Percentiles rank a stretch among this genome's conserved stretches.
These are phyloP conservation scores for Nysson spinosus DNA, from an alignment of 2,888 invertebrate genomes.

Conservation along the genomic window DNA sequence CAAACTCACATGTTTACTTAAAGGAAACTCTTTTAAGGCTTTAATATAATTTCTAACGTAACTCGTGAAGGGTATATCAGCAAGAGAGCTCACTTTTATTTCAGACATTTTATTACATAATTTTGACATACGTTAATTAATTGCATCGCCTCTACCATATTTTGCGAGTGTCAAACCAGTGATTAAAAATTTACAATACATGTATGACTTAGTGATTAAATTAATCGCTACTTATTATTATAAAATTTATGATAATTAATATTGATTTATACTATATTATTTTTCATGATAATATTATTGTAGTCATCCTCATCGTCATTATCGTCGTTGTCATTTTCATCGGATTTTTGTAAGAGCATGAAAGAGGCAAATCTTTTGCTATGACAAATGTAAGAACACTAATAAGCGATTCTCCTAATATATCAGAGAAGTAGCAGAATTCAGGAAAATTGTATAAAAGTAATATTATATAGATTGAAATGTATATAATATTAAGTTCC, in stretches of 20 bases:
- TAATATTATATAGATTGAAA: slow-evolving; percentile 62
- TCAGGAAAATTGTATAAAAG: slow-evolving; percentile 67
- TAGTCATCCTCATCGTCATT: slow-evolving; percentile 35
- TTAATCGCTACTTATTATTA: slow-evolving; percentile 57
- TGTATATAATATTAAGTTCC: slow-evolving; percentile 67
- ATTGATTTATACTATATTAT: slow-evolving; percentile 52
- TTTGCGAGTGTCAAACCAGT: slow-evolving; percentile 54
- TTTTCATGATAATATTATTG: slow-evolving; percentile 49
- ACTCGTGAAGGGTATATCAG: slow-evolving; percentile 25
- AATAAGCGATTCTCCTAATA: slow-evolving; percentile 41
- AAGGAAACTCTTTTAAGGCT: slow-evolving; percentile 54
- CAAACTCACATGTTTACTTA: slow-evolving; percentile 46
- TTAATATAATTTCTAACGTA: slow-evolving; percentile 28
- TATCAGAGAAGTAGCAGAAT: slow-evolving; percentile 48
- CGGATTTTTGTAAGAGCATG: slow-evolving; percentile 42
- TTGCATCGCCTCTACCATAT: slow-evolving; percentile 33
- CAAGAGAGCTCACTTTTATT: slow-evolving; percentile 11
- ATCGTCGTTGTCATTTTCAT: slow-evolving; percentile 46
- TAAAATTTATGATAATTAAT: slow-evolving; percentile 45
- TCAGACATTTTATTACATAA: slow-evolving; percentile 26
- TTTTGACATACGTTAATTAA: slow-evolving; percentile 27
- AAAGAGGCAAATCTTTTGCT: slow-evolving; percentile 48
- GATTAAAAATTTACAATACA: slow-evolving; percentile 46
- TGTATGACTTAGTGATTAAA: slow-evolving; percentile 58
- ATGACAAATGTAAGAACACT: slow-evolving; percentile 49